Evolutionary conservation across 1,140 invertebrate genomes (phyloP).

Genomic region (Neodiprion pinetum): DNA sequence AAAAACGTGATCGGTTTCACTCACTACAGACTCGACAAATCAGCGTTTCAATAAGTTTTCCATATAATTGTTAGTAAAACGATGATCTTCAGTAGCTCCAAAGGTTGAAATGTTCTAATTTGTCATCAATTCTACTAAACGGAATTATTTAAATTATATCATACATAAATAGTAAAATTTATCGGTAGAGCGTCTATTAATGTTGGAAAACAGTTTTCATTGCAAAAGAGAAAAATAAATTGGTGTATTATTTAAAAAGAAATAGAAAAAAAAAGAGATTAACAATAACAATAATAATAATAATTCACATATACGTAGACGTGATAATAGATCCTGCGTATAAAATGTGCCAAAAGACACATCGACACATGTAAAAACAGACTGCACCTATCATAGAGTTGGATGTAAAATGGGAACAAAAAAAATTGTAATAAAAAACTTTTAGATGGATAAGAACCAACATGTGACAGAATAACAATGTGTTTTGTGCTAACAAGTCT

Average conservation of each 20-base stretch:
- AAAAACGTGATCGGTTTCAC: too few relatives aligned
- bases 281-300: background rate
- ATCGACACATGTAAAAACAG: background rate
- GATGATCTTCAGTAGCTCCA: too few relatives aligned
- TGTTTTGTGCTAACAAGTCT: slow-evolving; percentile 5
- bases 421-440: background rate
- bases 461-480: background rate
- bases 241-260: background rate
- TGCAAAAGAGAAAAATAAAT: background rate
- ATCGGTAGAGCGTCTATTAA: too few relatives aligned
- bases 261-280: background rate
- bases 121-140: too few relatives aligned
- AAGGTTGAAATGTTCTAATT: too few relatives aligned
- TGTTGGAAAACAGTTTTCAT: background rate
- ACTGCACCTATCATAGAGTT: background rate
- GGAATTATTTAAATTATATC: too few relatives aligned
- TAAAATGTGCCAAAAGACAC: background rate
- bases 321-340: background rate
- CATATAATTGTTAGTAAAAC: too few relatives aligned
- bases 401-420: slow-evolving; percentile 2
- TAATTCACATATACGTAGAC: background rate
- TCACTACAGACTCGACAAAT: too few relatives aligned
- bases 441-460: background rate
- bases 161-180: too few relatives aligned
- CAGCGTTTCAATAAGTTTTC: too few relatives aligned